Percentiles rank a stretch among this genome's conserved stretches.
Conservation (phyloP, 2,113 vertebrate genomes). For the Leucoraja erinaceus region DNA sequence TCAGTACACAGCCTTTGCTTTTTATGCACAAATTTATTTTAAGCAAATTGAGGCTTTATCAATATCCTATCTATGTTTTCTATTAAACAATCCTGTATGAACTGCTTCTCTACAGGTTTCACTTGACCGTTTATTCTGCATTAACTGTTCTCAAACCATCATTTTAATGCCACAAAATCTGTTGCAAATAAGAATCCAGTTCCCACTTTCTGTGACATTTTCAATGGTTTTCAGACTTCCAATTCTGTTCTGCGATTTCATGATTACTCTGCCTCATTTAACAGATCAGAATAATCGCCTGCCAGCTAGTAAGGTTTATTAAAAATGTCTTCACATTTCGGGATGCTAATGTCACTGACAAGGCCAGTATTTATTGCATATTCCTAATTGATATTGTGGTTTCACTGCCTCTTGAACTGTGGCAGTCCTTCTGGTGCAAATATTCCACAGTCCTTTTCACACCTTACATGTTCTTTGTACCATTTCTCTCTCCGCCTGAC, state of each 20-base stretch:
- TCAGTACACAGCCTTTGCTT: not conserved
- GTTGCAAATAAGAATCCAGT: not conserved
- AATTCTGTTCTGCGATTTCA: not conserved
- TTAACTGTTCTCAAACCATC: not conserved
- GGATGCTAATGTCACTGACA: too few relatives aligned
- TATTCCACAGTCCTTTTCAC: too few relatives aligned
- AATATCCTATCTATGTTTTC: not conserved
- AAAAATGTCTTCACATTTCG: too few relatives aligned
- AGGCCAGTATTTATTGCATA: too few relatives aligned
- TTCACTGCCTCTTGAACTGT: too few relatives aligned
- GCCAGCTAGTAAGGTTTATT: not conserved
- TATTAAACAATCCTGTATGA: not conserved
- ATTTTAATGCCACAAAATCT: not conserved
- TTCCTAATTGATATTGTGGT: too few relatives aligned
- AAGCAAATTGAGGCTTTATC: not conserved
- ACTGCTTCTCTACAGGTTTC: not conserved
- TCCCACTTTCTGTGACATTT: not conserved
- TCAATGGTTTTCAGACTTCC: not conserved
- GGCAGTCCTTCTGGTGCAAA: too few relatives aligned
- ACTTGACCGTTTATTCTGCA: not conserved
- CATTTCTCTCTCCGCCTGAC: too few relatives aligned
- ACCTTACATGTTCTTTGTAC: too few relatives aligned
- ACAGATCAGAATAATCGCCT: not conserved
- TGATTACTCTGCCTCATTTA: not conserved
- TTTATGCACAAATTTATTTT: not conserved